Percentiles rank a stretch among this genome's conserved stretches.
These are phyloP conservation scores for Equus przewalskii DNA, from an alignment of 2,113 vertebrate genomes.

Conservation along the genomic window DNA sequence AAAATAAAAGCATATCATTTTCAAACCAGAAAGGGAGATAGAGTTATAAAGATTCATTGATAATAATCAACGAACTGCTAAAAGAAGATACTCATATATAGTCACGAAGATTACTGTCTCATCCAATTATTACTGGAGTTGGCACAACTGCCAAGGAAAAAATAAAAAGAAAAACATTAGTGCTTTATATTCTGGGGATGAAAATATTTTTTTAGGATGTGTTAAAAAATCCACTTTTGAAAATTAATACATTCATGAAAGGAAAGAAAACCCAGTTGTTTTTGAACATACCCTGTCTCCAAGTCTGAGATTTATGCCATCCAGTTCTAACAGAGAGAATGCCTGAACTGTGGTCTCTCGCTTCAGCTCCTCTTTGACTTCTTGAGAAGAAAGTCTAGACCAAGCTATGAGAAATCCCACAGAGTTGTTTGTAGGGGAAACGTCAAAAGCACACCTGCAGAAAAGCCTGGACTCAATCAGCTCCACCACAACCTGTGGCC, in stretches of 20 bases:
- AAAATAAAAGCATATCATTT: conserved; percentile 8
- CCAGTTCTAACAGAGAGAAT: conserved; percentile 92
- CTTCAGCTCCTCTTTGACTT: conserved; percentile 92
- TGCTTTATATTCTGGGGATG: background rate
- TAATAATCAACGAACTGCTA: background rate
- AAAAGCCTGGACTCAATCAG: conserved; percentile 86
- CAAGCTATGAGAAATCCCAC: conserved; percentile 92
- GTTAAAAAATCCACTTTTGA: background rate
- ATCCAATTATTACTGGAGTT: background rate
- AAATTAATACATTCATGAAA: background rate
- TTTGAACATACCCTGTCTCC: conserved; percentile 92
- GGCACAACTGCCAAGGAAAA: background rate
- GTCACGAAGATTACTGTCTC: background rate
- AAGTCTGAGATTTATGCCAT: conserved; percentile 94
- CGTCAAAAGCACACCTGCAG: conserved; percentile 91
- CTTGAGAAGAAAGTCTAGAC: conserved; percentile 91
- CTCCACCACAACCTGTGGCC: conserved; percentile 88
- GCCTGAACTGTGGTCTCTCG: conserved; percentile 91
- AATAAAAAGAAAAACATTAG: background rate
- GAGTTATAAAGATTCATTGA: background rate
- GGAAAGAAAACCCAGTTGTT: background rate
- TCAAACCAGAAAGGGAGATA: conserved; percentile 2
- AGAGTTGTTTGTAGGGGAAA: conserved; percentile 86
- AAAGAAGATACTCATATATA: background rate
- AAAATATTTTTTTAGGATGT: background rate